Conservation (phyloP, 53 echinoderm and acorn worm genomes). For the Henricia sp. region DNA sequence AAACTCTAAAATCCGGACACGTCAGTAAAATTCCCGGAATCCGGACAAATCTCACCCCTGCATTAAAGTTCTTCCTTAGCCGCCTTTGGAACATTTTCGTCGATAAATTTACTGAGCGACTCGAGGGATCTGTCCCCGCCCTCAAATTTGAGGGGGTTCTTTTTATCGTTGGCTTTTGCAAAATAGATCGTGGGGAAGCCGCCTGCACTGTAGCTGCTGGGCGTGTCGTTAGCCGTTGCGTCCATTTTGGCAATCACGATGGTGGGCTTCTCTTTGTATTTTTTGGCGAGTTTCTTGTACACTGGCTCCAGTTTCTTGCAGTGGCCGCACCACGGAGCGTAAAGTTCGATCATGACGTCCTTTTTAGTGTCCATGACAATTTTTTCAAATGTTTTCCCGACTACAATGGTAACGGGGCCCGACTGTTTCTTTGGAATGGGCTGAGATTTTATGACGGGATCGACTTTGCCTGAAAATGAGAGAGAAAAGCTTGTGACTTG, state of each 20-base stretch:
- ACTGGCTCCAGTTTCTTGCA: slow-evolving; percentile 94
- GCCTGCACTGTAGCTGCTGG: slow-evolving; percentile 35
- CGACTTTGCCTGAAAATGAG: slow-evolving; percentile 69
- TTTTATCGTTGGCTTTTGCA: slow-evolving; percentile 83
- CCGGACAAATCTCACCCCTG: too few relatives aligned
- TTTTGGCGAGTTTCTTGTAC: slow-evolving; percentile 97
- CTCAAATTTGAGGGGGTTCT: slow-evolving; percentile 84
- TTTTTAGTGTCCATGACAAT: slow-evolving; percentile 81
- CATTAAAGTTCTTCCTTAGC: slow-evolving; percentile 66
- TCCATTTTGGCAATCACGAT: slow-evolving; percentile 96
- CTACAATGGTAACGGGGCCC: slow-evolving; percentile 84
- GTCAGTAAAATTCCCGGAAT: too few relatives aligned
- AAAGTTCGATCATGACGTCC: slow-evolving; percentile 89
- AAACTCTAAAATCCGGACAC: too few relatives aligned
- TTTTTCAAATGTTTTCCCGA: slow-evolving; percentile 91
- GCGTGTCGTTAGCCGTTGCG: slow-evolving; percentile 89
- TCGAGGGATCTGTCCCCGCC: slow-evolving; percentile 81
- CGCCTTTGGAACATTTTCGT: slow-evolving; percentile 68
- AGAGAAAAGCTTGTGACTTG: not conserved
- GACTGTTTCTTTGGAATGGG: slow-evolving; percentile 86
- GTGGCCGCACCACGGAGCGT: slow-evolving; percentile 99
- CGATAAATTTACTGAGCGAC: slow-evolving; percentile 84
- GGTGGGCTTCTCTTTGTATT: slow-evolving; percentile 73
- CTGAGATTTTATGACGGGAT: slow-evolving; percentile 95
- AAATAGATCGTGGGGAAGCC: slow-evolving; percentile 96